Conservation (phyloP, 2,113 vertebrate species). For the Porphyrio hochstetteri region DNA sequence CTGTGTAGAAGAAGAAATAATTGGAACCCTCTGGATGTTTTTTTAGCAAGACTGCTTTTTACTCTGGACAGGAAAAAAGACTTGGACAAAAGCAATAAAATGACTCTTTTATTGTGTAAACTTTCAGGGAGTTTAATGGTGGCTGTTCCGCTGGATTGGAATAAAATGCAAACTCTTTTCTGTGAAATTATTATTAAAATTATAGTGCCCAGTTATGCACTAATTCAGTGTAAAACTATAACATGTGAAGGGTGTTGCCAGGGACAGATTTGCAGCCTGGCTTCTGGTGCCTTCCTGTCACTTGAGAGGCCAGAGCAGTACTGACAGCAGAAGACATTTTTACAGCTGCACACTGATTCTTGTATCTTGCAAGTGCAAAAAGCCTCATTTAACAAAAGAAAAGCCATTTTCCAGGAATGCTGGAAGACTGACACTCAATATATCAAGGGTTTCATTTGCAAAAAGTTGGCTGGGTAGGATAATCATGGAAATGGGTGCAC, state of each 20-base stretch:
- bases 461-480: not conserved
- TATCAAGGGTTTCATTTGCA: not conserved
- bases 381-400: not conserved
- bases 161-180: not conserved
- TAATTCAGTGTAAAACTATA: not conserved
- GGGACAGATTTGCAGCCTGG: not conserved
- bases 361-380: not conserved
- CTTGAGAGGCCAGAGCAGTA: not conserved
- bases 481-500: not conserved
- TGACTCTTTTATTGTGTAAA: not conserved
- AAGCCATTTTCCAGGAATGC: not conserved
- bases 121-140: not conserved
- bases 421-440: not conserved
- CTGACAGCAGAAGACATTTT: not conserved
- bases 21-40: not conserved
- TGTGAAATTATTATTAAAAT: not conserved
- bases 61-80: not conserved
- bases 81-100: not conserved
- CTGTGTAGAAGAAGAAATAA: conserved; percentile 35
- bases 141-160: not conserved
- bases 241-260: not conserved
- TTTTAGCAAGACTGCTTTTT: conserved; percentile 42
- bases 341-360: not conserved
- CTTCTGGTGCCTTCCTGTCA: not conserved
- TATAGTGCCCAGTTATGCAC: not conserved